Evolutionary conservation across 2,113 vertebrate genomes (phyloP), one percentile per base, ranked within the genome.

Genomic region (Morone saxatilis): DNA sequence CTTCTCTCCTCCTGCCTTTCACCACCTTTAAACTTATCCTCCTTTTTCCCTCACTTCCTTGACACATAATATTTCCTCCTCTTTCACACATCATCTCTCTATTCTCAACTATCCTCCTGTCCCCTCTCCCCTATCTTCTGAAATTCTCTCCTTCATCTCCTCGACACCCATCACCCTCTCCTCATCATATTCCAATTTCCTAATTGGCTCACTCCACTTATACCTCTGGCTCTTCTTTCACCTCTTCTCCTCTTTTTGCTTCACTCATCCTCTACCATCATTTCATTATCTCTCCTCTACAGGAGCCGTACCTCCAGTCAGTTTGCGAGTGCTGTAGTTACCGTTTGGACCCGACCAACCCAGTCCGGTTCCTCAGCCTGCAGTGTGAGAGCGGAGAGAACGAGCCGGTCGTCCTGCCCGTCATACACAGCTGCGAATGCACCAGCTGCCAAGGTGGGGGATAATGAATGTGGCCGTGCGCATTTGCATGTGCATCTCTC

Each of bases 361-460:
- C 97, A 0, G 97, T 98, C 6, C 94, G 91, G 6, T 94, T 97
- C 93, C 94, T 98, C 81, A 96, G 88, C 85, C 93, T 98, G 79
- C 94, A 25, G 31, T 98, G 97, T 41, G 91, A 88, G 0, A 95
- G 86, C 0, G 96, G 97, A 0, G 92, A 91, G 61, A 90, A 66
- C 0, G 97, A 97, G 88, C 96, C 96, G 0, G 96, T 96, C 6
- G 96, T 97, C 20, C 94, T 98, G 47, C 97, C 96, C 0, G 83
- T 97, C 91, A 98, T 98, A 60, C 96, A 96, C 88, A 97, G 96
- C 92, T 98, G 97, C 56, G 96, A 97, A 80, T 97, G 97, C 92
- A 96, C 95, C 73, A 95, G 95, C 91, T 98, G 97, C 86, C 97
- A 97, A 85, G 96, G 97, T 97, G 85, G 75, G 95, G 62, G 65